Evolutionary conservation across 2,888 invertebrate species (phyloP).

Genomic region (Steinernema carpocapsae): DNA sequence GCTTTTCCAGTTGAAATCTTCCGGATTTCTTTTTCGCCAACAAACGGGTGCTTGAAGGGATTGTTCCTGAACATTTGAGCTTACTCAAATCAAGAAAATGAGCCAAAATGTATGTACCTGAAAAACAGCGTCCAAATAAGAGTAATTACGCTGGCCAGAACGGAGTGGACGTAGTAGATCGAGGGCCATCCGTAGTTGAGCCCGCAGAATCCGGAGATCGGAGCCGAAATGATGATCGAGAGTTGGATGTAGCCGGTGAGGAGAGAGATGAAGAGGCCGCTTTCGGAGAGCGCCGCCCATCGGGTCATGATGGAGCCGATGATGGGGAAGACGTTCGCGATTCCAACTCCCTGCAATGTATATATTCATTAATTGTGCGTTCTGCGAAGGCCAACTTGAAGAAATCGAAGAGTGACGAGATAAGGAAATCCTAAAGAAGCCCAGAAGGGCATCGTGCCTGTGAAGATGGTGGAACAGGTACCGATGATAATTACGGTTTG

Average conservation of each 20-base stretch:
- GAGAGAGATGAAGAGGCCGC: conserved; percentile 38
- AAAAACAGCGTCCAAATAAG: conserved; percentile 44
- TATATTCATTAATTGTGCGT: background rate
- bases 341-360: conserved; percentile 54
- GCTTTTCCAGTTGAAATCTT: conserved; percentile 57
- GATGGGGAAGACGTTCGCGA: conserved; percentile 60
- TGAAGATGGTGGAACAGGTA: conserved; percentile 7
- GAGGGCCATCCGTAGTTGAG: conserved; percentile 53
- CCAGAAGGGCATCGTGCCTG: conserved; percentile 26
- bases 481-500: conserved; percentile 34
- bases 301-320: conserved; percentile 51
- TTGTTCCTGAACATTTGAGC: conserved; percentile 11
- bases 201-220: conserved; percentile 47
- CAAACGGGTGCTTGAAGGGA: conserved; percentile 50
- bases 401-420: conserved; percentile 33
- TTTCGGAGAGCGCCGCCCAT: conserved; percentile 48
- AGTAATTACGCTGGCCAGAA: conserved; percentile 52
- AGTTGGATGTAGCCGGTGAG: conserved; percentile 61
- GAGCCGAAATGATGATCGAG: conserved; percentile 59
- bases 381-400: background rate
- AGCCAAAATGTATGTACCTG: conserved; percentile 31
- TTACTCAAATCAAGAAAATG: conserved; percentile 47
- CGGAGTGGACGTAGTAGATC: conserved; percentile 58
- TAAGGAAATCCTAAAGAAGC: conserved; percentile 21
- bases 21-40: conserved; percentile 54